Evolutionary conservation across 2,888 invertebrate species (phyloP).

Genomic region (Amphipyra tragopoginis): DNA sequence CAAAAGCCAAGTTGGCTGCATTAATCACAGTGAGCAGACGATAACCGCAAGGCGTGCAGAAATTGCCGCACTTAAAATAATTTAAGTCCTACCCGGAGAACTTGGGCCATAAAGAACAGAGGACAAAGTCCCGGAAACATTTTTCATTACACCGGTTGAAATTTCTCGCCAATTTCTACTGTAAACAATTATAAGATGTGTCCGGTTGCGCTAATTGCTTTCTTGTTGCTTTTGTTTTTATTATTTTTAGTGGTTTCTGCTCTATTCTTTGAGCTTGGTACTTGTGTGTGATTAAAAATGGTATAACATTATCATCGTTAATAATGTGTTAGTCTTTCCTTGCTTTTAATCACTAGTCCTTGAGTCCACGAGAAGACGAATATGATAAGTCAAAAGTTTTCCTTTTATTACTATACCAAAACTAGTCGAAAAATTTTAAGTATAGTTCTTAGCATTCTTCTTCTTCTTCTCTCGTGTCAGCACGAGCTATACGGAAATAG

Average conservation of each 20-base stretch:
- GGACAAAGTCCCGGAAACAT: conserved; percentile 82
- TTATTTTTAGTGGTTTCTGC: conserved; percentile 12
- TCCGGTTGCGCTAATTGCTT: conserved; percentile 76
- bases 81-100: conserved; percentile 80
- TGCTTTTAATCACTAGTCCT: too few species aligned
- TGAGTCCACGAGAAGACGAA: too few species aligned
- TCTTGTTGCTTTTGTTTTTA: conserved; percentile 57
- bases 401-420: too few species aligned
- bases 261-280: not conserved
- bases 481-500: too few species aligned
- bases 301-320: too few species aligned
- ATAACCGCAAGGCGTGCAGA: conserved; percentile 84
- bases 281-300: not conserved
- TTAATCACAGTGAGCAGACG: conserved; percentile 79
- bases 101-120: conserved; percentile 83
- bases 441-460: too few species aligned
- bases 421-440: too few species aligned
- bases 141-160: conserved; percentile 82
- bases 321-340: too few species aligned
- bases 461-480: too few species aligned
- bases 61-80: conserved; percentile 85
- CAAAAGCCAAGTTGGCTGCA: conserved; percentile 65
- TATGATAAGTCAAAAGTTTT: too few species aligned
- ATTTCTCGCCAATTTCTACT: conserved; percentile 70
- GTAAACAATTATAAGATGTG: conserved; percentile 84